phyloP scores from a whole-genome alignment of 2,888 invertebrate species.

The Andricus quercusramuli region DNA sequence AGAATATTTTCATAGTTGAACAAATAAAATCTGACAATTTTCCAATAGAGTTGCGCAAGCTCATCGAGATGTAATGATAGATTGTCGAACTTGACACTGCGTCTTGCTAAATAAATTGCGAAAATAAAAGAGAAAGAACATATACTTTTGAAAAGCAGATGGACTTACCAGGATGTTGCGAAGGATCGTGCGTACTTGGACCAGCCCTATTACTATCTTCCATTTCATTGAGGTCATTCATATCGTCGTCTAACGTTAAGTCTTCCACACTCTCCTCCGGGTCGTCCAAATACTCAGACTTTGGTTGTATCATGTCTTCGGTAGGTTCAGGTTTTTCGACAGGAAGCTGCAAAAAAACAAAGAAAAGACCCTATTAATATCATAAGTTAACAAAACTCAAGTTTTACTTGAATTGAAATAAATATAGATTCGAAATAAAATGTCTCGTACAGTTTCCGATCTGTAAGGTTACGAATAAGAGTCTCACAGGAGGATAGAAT shows the following conservation, averaged over 20 bases:
- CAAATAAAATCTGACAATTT: too few species aligned
- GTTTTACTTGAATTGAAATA: too few species aligned
- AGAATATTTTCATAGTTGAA: too few species aligned
- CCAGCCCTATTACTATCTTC: constrained; percentile 86
- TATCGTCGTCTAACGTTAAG: constrained; percentile 90
- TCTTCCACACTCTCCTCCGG: constrained; percentile 90
- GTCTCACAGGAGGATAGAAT: constrained; percentile 73
- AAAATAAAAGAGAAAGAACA: constrained; percentile 19
- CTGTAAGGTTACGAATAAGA: constrained; percentile 61
- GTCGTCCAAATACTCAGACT: constrained; percentile 87
- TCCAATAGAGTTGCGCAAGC: too few species aligned
- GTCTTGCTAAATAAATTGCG: constrained; percentile 6
- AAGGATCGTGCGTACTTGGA: constrained; percentile 81
- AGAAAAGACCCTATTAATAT: constrained; percentile 29
- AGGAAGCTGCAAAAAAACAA: constrained; percentile 66
- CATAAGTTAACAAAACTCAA: neutral
- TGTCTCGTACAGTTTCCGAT: constrained; percentile 75
- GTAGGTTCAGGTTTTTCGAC: constrained; percentile 81
- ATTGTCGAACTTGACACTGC: neutral
- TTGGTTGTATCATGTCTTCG: constrained; percentile 83
- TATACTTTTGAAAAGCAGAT: constrained; percentile 10
- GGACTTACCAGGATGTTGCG: constrained; percentile 84
- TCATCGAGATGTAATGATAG: too few species aligned
- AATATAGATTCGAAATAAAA: neutral
- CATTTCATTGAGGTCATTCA: constrained; percentile 84